Evolutionary conservation across 1,140 invertebrate species (phyloP).

Genomic region (Babylonia areolata): DNA sequence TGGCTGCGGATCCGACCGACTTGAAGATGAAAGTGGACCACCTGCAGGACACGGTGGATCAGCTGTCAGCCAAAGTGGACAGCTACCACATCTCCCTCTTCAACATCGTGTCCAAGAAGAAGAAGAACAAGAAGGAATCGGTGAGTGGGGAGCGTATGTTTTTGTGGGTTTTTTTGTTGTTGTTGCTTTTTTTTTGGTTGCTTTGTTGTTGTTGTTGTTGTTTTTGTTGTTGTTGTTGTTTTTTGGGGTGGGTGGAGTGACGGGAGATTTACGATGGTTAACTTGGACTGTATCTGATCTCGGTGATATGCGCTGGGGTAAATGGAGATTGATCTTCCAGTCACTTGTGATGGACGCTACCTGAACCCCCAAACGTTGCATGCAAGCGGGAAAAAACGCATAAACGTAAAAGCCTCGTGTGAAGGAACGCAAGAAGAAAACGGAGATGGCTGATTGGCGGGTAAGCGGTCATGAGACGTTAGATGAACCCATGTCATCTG

Average conservation of each 20-base stretch:
- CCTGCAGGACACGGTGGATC: constrained; percentile 13
- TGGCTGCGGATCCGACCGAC: background rate
- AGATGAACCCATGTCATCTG: background rate
- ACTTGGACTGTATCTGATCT: background rate
- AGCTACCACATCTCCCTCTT: constrained; percentile 27
- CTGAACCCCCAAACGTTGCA: too few relatives aligned
- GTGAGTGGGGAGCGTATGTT: background rate
- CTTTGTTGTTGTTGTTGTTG: background rate
- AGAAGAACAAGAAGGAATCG: background rate
- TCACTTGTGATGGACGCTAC: too few relatives aligned
- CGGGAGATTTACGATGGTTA: too few relatives aligned
- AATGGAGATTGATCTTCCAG: too few relatives aligned
- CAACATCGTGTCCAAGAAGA: constrained; percentile 27
- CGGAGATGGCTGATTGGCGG: too few relatives aligned
- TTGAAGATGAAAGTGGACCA: constrained; percentile 5
- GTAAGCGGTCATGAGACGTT: too few relatives aligned
- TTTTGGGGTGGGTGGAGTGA: background rate
- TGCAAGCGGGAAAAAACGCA: too few relatives aligned
- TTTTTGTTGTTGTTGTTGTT: background rate
- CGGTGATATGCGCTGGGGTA: too few relatives aligned
- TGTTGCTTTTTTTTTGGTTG: background rate
- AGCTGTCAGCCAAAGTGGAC: constrained; percentile 28
- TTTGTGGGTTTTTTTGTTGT: background rate
- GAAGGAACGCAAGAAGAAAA: too few relatives aligned
- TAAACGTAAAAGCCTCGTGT: too few relatives aligned